phyloP scores from a whole-genome alignment of 2,888 invertebrate genomes.

The Eurytoma californica region DNA sequence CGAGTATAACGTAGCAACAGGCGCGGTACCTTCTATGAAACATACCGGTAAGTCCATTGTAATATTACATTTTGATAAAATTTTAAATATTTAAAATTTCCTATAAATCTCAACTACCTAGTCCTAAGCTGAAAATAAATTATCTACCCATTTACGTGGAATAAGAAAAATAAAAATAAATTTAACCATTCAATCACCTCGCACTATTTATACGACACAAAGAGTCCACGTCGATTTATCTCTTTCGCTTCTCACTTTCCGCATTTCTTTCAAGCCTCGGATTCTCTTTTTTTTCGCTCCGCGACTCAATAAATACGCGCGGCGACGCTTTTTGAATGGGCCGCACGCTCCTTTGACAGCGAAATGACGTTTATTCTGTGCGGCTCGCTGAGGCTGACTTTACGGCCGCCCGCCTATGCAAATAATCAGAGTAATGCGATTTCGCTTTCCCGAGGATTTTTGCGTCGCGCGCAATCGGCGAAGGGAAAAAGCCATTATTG shows the following conservation, averaged over 20 bases:
- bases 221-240: conserved; percentile 27
- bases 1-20: too few species aligned
- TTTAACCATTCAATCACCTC: conserved; percentile 15
- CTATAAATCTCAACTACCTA: too few species aligned
- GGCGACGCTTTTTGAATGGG: conserved; percentile 22
- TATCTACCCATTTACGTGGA: too few species aligned
- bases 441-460: conserved; percentile 30
- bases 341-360: conserved; percentile 38
- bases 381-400: conserved; percentile 14
- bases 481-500: conserved; percentile 12
- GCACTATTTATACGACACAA: conserved; percentile 20
- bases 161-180: background rate
- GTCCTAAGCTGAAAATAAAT: too few species aligned
- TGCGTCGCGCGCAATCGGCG: background rate
- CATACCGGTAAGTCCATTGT: too few species aligned
- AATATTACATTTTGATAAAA: too few species aligned
- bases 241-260: conserved; percentile 26
- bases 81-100: too few species aligned
- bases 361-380: conserved; percentile 43
- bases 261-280: conserved; percentile 6
- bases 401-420: conserved; percentile 29
- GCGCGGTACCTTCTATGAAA: too few species aligned
- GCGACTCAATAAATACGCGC: conserved; percentile 3
- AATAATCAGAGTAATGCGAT: conserved; percentile 49
- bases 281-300: background rate